phyloP scores from a whole-genome alignment of 2,113 vertebrate species.

The Gasterosteus aculeatus region DNA sequence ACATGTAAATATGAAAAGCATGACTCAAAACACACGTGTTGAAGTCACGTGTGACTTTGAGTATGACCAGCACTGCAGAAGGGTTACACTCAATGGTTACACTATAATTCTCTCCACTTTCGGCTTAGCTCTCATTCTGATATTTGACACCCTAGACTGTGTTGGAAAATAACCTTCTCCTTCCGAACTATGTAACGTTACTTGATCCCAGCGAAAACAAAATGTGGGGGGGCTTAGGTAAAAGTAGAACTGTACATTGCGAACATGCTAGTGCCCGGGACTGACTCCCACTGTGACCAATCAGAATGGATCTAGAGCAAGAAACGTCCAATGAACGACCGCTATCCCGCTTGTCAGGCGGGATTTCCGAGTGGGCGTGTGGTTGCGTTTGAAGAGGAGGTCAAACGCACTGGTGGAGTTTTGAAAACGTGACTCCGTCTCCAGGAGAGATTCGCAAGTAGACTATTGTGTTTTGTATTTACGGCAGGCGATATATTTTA shows the following conservation, averaged over 20 bases:
- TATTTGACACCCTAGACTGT: background rate
- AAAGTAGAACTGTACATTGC: background rate
- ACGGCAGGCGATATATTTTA: background rate
- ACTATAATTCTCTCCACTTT: background rate
- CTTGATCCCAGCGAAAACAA: background rate
- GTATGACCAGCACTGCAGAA: background rate
- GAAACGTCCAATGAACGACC: constrained; percentile 16
- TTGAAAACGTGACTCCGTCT: constrained; percentile 31
- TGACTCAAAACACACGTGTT: background rate
- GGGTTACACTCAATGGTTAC: constrained; percentile 11
- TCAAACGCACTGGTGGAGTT: constrained; percentile 57
- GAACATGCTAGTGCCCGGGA: constrained; percentile 40
- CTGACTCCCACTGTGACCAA: constrained; percentile 21
- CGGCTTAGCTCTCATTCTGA: background rate
- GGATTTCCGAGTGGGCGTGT: constrained; percentile 51
- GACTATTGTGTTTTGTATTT: background rate
- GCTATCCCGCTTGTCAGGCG: constrained; percentile 6
- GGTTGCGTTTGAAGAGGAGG: constrained; percentile 56
- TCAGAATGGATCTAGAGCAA: background rate
- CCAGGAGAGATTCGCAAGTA: background rate
- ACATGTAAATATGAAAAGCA: too few species aligned
- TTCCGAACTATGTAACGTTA: background rate
- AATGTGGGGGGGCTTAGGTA: background rate
- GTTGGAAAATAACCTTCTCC: background rate
- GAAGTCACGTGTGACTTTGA: background rate